phyloP scores from a whole-genome alignment of 2,888 invertebrate species.

The Caenorhabditis doughertyi region DNA sequence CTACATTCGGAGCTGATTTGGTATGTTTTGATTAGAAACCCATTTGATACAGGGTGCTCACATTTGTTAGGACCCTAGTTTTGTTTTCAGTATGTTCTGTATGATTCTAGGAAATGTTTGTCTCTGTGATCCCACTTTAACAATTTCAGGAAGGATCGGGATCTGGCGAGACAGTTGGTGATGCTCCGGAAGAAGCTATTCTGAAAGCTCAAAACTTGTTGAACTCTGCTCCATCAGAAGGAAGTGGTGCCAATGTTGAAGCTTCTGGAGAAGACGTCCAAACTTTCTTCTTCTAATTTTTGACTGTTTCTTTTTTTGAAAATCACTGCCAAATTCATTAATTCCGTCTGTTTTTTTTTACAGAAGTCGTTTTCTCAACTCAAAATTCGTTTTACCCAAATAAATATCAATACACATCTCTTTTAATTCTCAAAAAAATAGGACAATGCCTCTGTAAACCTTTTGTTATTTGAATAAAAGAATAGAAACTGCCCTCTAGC shows the following conservation, averaged over 20 bases:
- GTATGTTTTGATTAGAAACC: no score
- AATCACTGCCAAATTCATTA: conserved; percentile 21
- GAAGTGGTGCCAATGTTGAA: conserved; percentile 35
- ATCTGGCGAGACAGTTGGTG: conserved; percentile 14
- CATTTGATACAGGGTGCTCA: no score
- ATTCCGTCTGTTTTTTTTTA: background rate
- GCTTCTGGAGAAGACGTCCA: conserved; percentile 47
- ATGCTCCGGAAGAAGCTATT: background rate
- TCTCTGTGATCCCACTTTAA: no score
- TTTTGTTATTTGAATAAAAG: conserved; percentile 30
- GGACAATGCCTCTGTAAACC: conserved; percentile 4
- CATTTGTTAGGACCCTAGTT: no score
- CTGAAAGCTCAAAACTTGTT: conserved; percentile 14
- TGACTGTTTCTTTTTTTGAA: background rate
- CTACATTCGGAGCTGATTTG: conserved; percentile 30
- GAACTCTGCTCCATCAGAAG: background rate
- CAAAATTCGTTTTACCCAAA: background rate
- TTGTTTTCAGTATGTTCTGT: background rate
- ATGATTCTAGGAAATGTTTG: no score
- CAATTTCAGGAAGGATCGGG: conserved; percentile 45
- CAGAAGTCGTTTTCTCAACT: background rate
- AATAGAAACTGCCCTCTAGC: conserved; percentile 23
- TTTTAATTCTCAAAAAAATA: background rate
- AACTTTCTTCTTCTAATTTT: conserved; percentile 39
- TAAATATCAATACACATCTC: no score